Evolutionary conservation across 2,888 invertebrate species (phyloP).

Genomic region (Conops quadrifasciatus): DNA sequence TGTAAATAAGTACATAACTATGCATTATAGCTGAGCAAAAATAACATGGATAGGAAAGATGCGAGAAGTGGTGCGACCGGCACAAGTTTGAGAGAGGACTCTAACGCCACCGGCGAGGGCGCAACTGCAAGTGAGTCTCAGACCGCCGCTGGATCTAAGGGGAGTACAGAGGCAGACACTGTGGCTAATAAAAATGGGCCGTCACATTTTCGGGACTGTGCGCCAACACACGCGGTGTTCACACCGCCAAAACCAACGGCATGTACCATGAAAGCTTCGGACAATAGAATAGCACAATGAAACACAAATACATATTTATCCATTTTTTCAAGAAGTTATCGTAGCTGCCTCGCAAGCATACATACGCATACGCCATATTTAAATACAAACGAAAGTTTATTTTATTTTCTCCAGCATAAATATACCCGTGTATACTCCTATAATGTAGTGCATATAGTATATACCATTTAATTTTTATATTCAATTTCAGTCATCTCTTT

Average conservation of each 20-base stretch:
- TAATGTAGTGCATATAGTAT: too few relatives aligned
- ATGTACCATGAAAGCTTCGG: conserved; percentile 66
- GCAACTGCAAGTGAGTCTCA: conserved; percentile 35
- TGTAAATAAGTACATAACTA: conserved; percentile 20
- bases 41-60: conserved; percentile 56
- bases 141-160: conserved; percentile 36
- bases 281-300: background rate
- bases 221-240: conserved; percentile 71
- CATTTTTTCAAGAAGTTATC: too few relatives aligned
- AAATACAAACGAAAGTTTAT: too few relatives aligned
- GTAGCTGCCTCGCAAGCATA: background rate
- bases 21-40: conserved; percentile 59
- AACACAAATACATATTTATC: too few relatives aligned
- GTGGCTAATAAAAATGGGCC: conserved; percentile 61
- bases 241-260: conserved; percentile 71
- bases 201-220: conserved; percentile 69
- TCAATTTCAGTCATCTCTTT: too few relatives aligned
- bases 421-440: too few relatives aligned
- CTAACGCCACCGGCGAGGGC: conserved; percentile 37
- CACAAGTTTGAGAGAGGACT: conserved; percentile 38
- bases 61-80: conserved; percentile 45
- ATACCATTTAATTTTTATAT: too few relatives aligned
- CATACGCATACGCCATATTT: too few relatives aligned
- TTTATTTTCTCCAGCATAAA: too few relatives aligned
- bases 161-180: conserved; percentile 48